Conservation (phyloP, 2,888 invertebrate species). For the Digitonthophagus gazella region DNA sequence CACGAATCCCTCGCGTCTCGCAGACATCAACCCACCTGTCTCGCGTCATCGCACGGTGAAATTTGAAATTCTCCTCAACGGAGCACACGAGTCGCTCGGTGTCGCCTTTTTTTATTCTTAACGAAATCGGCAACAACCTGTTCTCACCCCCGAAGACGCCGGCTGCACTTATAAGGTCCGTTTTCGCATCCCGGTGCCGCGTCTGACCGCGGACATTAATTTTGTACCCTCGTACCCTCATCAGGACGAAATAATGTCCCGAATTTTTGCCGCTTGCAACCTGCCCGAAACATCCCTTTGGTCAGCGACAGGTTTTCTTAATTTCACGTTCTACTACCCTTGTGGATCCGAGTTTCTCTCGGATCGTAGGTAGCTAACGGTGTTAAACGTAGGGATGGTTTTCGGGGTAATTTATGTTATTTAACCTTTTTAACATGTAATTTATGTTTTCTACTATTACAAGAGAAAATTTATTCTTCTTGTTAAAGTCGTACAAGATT, state of each 20-base stretch:
- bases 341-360: slow-evolving; percentile 19
- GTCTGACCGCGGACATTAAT: slow-evolving; percentile 46
- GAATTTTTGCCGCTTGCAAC: slow-evolving; percentile 42
- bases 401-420: slow-evolving; percentile 26
- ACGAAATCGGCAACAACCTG: slow-evolving; percentile 17
- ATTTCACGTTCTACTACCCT: slow-evolving; percentile 22
- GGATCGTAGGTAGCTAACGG: slow-evolving; percentile 21
- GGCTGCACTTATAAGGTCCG: slow-evolving; percentile 30
- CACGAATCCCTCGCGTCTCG: neutral
- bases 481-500: too few relatives aligned
- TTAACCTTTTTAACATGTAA: slow-evolving; percentile 23
- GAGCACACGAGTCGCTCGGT: neutral
- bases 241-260: slow-evolving; percentile 47
- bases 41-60: slow-evolving; percentile 2
- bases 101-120: slow-evolving; percentile 1
- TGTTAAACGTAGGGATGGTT: slow-evolving; percentile 26
- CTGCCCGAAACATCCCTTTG: slow-evolving; percentile 37
- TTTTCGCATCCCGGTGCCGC: slow-evolving; percentile 15
- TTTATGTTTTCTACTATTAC: slow-evolving; percentile 2
- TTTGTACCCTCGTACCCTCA: slow-evolving; percentile 51
- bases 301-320: slow-evolving; percentile 34
- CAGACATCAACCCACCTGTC: slow-evolving; percentile 7
- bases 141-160: slow-evolving; percentile 32
- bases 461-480: too few relatives aligned
- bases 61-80: slow-evolving; percentile 7